These are phyloP conservation scores for Numenius phaeopus DNA, from an alignment of 2,797 vertebrate genomes.

Conservation along the genomic window DNA sequence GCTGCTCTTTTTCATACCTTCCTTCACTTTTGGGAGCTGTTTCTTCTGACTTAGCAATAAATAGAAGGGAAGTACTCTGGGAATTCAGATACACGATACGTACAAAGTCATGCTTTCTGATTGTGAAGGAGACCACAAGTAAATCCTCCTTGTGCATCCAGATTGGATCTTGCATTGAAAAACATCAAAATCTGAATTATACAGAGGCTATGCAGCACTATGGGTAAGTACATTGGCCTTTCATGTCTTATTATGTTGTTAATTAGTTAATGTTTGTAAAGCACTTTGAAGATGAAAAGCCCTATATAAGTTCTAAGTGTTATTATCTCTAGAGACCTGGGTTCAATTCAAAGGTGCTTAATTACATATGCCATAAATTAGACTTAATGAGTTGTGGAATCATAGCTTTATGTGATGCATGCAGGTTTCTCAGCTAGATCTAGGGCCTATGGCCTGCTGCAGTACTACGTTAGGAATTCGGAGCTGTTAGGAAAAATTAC, in stretches of 20 bases:
- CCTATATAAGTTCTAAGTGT: slow-evolving; percentile 73
- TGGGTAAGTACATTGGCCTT: slow-evolving; percentile 60
- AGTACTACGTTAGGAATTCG: background rate
- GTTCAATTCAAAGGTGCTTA: slow-evolving; percentile 75
- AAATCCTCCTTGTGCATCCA: background rate
- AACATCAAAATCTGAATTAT: slow-evolving; percentile 67
- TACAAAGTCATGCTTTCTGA: background rate
- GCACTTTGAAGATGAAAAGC: slow-evolving; percentile 78
- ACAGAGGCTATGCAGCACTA: slow-evolving; percentile 32
- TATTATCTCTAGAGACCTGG: slow-evolving; percentile 74
- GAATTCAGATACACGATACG: background rate
- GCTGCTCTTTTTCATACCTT: background rate
- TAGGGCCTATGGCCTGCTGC: background rate
- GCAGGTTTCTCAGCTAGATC: slow-evolving; percentile 14
- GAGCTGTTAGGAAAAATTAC: background rate
- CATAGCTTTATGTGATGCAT: slow-evolving; percentile 18
- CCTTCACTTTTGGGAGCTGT: background rate
- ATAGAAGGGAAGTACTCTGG: background rate
- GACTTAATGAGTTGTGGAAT: slow-evolving; percentile 73
- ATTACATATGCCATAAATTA: slow-evolving; percentile 80
- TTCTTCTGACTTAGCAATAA: background rate
- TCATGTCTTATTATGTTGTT: slow-evolving; percentile 77
- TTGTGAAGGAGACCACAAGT: background rate
- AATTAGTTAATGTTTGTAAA: slow-evolving; percentile 80
- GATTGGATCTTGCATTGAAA: slow-evolving; percentile 24